These are phyloP conservation scores for Chascanopsetta lugubris DNA, from an alignment of 2,113 vertebrate species.

Conservation along the genomic window DNA sequence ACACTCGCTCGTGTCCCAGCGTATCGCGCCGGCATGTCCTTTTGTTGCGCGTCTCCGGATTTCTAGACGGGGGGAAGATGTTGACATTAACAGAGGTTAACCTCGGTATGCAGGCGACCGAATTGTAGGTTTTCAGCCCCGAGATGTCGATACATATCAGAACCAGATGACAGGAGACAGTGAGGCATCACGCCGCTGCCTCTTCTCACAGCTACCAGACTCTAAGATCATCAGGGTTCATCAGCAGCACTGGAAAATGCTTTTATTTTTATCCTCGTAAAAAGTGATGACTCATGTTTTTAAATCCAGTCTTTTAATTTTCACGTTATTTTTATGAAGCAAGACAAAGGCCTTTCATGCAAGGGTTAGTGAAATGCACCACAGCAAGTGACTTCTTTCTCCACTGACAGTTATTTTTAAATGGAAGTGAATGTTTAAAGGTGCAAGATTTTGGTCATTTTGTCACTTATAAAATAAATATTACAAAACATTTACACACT, in stretches of 20 bases:
- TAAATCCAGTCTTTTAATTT: slow-evolving; percentile 12
- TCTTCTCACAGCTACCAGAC: slow-evolving; percentile 42
- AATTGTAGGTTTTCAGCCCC: slow-evolving; percentile 51
- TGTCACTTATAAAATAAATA: too few species aligned
- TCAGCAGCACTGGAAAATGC: slow-evolving; percentile 54
- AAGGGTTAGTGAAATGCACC: background rate
- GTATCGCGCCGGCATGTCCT: slow-evolving; percentile 50
- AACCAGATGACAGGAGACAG: slow-evolving; percentile 71
- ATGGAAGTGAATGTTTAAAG: background rate
- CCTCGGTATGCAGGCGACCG: slow-evolving; percentile 57
- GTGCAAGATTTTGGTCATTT: too few species aligned
- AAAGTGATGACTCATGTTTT: slow-evolving; percentile 3
- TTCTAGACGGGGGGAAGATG: slow-evolving; percentile 56
- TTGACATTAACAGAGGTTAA: slow-evolving; percentile 71
- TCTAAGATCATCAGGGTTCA: slow-evolving; percentile 51
- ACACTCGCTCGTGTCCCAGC: slow-evolving; percentile 43
- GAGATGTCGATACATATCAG: slow-evolving; percentile 58
- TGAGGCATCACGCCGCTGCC: slow-evolving; percentile 40
- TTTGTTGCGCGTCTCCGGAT: slow-evolving; percentile 52
- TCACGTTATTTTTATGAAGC: slow-evolving; percentile 9
- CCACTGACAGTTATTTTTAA: background rate
- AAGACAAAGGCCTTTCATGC: background rate
- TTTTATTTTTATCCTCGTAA: slow-evolving; percentile 57
- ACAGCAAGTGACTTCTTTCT: too few species aligned
- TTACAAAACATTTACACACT: too few species aligned